Evolutionary conservation across 92 coral and sea anemone genomes (phyloP).

Genomic region (Ricordea florida): DNA sequence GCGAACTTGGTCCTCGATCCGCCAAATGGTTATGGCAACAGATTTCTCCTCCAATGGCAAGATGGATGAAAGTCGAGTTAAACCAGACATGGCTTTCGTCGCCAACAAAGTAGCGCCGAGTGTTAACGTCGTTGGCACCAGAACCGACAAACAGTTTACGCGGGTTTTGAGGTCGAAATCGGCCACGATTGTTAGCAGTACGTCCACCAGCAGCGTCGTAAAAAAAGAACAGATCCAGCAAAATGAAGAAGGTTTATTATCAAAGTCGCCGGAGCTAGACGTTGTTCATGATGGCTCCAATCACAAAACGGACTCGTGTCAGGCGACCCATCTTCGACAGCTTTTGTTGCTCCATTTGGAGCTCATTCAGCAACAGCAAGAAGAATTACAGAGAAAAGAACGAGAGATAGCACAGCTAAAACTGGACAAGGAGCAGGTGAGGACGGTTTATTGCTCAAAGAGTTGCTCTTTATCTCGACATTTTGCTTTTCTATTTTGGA

Average conservation of each 20-base stretch:
- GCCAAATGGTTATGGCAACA: constrained; percentile 97
- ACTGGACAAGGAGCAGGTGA: constrained; percentile 97
- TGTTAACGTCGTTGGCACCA: constrained; percentile 64
- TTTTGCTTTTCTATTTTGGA: constrained; percentile 16
- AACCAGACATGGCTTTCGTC: constrained; percentile 68
- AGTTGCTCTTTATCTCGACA: neutral
- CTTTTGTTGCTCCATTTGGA: constrained; percentile 92
- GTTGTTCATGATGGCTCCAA: constrained; percentile 62
- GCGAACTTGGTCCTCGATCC: constrained; percentile 84
- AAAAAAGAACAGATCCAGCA: constrained; percentile 38
- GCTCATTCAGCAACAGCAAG: constrained; percentile 97
- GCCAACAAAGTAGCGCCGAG: constrained; percentile 79
- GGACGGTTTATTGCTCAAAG: constrained; percentile 2
- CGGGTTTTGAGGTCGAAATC: constrained; percentile 88
- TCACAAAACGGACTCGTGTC: constrained; percentile 84
- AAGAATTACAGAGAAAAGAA: constrained; percentile 91
- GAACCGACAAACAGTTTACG: constrained; percentile 75
- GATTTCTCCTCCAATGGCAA: constrained; percentile 67
- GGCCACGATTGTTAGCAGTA: constrained; percentile 33
- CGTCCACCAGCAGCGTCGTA: constrained; percentile 21
- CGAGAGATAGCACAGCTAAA: constrained; percentile 84
- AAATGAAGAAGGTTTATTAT: constrained; percentile 5
- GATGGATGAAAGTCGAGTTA: constrained; percentile 60
- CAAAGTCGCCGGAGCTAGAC: constrained; percentile 39
- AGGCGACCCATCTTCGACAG: constrained; percentile 91